phyloP scores from a whole-genome alignment of 2,888 invertebrate species.

The Pterobdella sp. region DNA sequence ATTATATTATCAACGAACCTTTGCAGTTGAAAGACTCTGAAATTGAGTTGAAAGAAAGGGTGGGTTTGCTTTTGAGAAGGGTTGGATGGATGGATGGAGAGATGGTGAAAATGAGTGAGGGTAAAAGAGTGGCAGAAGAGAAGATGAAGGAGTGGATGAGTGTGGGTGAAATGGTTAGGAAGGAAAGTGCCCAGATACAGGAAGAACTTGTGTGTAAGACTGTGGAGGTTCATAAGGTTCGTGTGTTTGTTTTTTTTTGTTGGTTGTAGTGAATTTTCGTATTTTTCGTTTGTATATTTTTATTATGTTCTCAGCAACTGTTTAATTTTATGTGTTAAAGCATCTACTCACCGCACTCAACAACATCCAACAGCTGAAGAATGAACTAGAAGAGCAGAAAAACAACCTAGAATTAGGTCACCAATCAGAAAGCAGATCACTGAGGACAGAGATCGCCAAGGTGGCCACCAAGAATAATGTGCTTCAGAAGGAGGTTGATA shows the following conservation, averaged over 20 bases:
- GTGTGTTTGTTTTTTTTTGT: too few relatives aligned
- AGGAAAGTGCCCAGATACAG: background rate
- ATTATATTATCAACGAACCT: too few relatives aligned
- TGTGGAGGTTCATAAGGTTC: background rate
- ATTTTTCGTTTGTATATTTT: background rate
- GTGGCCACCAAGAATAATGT: background rate
- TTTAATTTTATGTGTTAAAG: too few relatives aligned
- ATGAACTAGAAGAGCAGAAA: background rate
- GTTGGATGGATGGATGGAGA: conserved; percentile 4
- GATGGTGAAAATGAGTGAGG: background rate
- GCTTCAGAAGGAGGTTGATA: background rate
- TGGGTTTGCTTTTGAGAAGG: background rate
- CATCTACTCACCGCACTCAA: background rate
- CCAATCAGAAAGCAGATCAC: background rate
- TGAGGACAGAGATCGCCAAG: background rate
- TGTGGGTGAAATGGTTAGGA: background rate
- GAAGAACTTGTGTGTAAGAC: background rate
- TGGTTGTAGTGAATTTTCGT: background rate
- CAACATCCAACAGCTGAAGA: background rate
- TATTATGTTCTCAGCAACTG: background rate
- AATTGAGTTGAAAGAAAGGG: background rate
- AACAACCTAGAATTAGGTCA: background rate
- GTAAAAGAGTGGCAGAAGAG: background rate
- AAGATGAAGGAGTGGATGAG: background rate
- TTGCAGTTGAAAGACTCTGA: background rate